Base-by-base conservation (phyloP, 2,113 vertebrate genomes). In the Saimiri boliviensis region DNA sequence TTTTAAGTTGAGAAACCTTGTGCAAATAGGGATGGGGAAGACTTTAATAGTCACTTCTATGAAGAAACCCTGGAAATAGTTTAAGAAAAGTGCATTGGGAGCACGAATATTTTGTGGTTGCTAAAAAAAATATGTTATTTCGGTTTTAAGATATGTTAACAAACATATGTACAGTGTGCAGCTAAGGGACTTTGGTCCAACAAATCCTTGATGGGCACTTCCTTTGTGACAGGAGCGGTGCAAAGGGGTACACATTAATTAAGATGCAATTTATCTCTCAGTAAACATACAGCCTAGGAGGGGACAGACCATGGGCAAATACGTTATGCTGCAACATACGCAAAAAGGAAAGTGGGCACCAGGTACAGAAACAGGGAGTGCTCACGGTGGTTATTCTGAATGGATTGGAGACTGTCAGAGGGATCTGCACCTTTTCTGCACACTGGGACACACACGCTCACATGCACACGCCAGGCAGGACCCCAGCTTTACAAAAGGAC, bases 281-380 rank as follows among this genome's bases (percentile, higher is more conserved):
- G 30, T 47, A n/a, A 42, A 30, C 4, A 6, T 30, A 1, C 32
- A 27, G 27, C 63, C 35, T 37, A 10, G 60, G 56, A 16, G 45
- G 37, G 32, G 83, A 8, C 10, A 56, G n/a, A 25, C 16, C 37
- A 16, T 16, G 66, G 86, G 23, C n/a, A 49, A 19, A 54, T 3
- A 2, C 6, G 1, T 6, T 45, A 9, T 8, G 16, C 23, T 70
- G 30, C 16, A 19, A 60, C 4, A 1, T 20, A 7, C 23, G 4
- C 20, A 45, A 4, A 66, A 52, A 40, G 5, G 8, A 4, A 25
- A 71, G 80, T 25, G 52, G 40, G 70, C 32, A 0, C 25, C 12
- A 56, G 52, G 32, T 10, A 21, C n/a, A 37, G 86, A n/a, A 21
- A 40, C 30, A 76, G 70, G 84, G 52, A n/a, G 21, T 2, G 7